Conservation (phyloP, 2,113 vertebrate species). For the Mionectes macconnelli region DNA sequence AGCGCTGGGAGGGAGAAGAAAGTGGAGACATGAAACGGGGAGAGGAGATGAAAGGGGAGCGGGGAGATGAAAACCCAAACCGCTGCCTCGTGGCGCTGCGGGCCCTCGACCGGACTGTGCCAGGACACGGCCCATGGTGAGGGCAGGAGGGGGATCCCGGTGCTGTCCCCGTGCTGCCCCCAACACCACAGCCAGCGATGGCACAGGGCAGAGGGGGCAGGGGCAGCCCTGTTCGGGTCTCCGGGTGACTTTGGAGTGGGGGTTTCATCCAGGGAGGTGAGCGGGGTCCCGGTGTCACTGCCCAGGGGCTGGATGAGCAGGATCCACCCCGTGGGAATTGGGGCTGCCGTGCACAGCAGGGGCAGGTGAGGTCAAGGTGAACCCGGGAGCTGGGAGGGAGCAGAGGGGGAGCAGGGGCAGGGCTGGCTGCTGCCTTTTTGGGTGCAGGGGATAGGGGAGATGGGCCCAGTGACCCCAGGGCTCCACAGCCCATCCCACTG, state of each 20-base stretch:
- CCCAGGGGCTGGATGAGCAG: accelerated
- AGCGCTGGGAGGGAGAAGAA: conserved; percentile 60
- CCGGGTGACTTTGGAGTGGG: neutral
- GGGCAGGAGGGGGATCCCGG: accelerated
- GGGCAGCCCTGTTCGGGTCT: accelerated
- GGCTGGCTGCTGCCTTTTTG: neutral
- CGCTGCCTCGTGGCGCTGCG: neutral
- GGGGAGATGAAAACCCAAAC: conserved; percentile 34
- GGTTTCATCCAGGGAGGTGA: neutral
- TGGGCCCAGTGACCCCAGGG: accelerated
- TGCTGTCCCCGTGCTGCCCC: accelerated
- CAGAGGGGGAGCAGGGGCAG: neutral
- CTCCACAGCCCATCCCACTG: neutral
- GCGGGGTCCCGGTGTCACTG: accelerated
- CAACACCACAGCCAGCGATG: accelerated
- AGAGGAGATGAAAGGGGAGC: conserved; percentile 56
- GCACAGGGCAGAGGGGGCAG: neutral
- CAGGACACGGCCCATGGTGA: accelerated
- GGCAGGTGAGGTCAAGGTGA: neutral
- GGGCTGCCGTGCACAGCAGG: neutral
- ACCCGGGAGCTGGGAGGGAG: neutral
- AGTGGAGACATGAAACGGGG: conserved; percentile 59
- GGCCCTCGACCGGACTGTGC: accelerated
- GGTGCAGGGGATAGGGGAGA: too few relatives aligned
- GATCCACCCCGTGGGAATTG: accelerated